Conservation (phyloP, 2,888 invertebrate species). For the Trilocha varians region DNA sequence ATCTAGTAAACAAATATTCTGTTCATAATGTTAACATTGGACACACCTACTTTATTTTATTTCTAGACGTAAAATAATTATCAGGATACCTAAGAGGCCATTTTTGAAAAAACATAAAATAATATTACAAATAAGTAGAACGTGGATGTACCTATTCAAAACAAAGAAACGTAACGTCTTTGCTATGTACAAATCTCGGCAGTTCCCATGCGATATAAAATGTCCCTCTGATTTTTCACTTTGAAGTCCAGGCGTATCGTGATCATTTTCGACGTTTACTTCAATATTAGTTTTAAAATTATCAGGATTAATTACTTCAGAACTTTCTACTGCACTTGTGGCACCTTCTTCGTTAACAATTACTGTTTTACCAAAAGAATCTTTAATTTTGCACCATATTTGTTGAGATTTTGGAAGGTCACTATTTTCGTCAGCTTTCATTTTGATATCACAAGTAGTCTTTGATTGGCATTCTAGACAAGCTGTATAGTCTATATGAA, state of each 20-base stretch:
- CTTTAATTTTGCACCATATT: conserved; percentile 50
- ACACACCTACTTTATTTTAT: too few species aligned
- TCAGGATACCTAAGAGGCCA: too few species aligned
- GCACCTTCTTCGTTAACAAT: conserved; percentile 47
- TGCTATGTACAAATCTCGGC: conserved; percentile 40
- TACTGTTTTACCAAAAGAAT: conserved; percentile 47
- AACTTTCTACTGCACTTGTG: conserved; percentile 31
- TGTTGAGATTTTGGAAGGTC: conserved; percentile 27
- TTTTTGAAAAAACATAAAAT: too few species aligned
- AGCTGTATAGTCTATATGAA: conserved; percentile 42
- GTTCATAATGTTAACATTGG: neutral
- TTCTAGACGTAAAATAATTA: too few species aligned
- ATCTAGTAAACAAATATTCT: conserved; percentile 24
- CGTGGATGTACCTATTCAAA: conserved; percentile 37
- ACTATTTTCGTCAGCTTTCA: conserved; percentile 26
- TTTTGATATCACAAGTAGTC: conserved; percentile 42
- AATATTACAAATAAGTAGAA: neutral
- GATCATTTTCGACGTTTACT: conserved; percentile 11
- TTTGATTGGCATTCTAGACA: conserved; percentile 39
- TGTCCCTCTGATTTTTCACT: conserved; percentile 32
- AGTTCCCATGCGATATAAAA: conserved; percentile 33
- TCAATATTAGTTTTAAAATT: conserved; percentile 11
- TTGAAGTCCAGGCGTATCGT: neutral
- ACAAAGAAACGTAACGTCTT: conserved; percentile 47
- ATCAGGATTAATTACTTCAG: conserved; percentile 19